A percentile compares a stretch with the other conserved stretches of the same genome.
phyloP scores from a whole-genome alignment of 2,888 invertebrate species.

The Meteorus cinctellus region DNA sequence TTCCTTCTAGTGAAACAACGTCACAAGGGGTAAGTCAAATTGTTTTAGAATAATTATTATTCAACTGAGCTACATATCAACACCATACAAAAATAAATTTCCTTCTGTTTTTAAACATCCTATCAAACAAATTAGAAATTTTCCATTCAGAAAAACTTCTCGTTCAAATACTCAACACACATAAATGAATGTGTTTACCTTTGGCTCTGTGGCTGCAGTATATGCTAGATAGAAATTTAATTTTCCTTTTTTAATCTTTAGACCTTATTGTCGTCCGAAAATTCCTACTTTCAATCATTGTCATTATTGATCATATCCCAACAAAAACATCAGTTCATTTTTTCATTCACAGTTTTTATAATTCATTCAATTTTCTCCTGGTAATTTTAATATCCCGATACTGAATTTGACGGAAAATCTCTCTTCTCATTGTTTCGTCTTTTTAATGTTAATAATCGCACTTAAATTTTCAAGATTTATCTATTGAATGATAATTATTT shows the following conservation, averaged over 20 bases:
- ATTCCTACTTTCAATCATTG: neutral
- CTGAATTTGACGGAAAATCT: neutral
- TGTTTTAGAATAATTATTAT: constrained; percentile 7
- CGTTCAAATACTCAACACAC: constrained; percentile 9
- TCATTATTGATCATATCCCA: neutral
- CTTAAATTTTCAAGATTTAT: neutral
- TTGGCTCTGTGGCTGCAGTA: constrained; percentile 58
- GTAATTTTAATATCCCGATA: neutral
- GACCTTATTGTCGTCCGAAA: neutral
- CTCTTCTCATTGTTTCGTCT: neutral
- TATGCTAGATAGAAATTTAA: constrained; percentile 59
- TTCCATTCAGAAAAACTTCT: constrained; percentile 40
- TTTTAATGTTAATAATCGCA: constrained; percentile 10
- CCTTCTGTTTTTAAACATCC: neutral
- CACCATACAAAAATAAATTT: constrained; percentile 39
- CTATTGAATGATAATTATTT: neutral
- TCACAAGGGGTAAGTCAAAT: constrained; percentile 67
- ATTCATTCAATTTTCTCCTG: neutral
- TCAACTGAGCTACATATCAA: constrained; percentile 37
- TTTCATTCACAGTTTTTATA: neutral
- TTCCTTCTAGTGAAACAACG: constrained; percentile 61
- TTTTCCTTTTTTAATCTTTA: constrained; percentile 38
- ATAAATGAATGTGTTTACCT: constrained; percentile 17
- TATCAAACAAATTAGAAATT: constrained; percentile 13
- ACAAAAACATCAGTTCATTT: neutral